phyloP scores from a whole-genome alignment of 2,888 invertebrate genomes.

The Campopleginae sp. region DNA sequence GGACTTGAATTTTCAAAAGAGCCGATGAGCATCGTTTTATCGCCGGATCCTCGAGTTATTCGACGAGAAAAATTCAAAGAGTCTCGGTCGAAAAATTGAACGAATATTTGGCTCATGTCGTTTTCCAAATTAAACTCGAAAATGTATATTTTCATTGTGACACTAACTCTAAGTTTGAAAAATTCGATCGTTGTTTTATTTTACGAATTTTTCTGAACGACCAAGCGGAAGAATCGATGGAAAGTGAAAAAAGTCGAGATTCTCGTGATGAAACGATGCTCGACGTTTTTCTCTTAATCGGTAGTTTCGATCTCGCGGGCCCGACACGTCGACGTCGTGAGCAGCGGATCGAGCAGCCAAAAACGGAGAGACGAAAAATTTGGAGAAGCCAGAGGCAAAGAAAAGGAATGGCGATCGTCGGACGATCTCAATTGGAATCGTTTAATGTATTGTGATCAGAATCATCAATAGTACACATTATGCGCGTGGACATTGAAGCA shows the following conservation, averaged over 20 bases:
- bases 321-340: too few relatives aligned
- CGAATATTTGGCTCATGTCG: neutral
- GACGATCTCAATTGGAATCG: constrained; percentile 1
- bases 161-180: neutral
- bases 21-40: neutral
- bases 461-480: constrained; percentile 53
- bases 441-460: constrained; percentile 39
- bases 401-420: constrained; percentile 33
- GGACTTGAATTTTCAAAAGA: neutral
- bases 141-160: neutral
- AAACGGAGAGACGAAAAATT: neutral
- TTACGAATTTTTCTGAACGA: neutral
- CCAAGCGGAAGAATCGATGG: neutral
- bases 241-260: neutral
- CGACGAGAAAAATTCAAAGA: too few relatives aligned
- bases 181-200: neutral
- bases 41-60: neutral
- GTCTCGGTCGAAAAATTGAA: neutral
- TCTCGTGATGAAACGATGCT: neutral
- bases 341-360: neutral
- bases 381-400: neutral
- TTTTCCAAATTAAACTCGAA: neutral
- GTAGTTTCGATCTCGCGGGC: constrained; percentile 28
- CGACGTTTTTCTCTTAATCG: neutral
- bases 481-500: constrained; percentile 52